Evolutionary conservation across 2,113 vertebrate species (phyloP), one percentile per base, ranked within the genome.

Genomic region (Microtus ochrogaster): DNA sequence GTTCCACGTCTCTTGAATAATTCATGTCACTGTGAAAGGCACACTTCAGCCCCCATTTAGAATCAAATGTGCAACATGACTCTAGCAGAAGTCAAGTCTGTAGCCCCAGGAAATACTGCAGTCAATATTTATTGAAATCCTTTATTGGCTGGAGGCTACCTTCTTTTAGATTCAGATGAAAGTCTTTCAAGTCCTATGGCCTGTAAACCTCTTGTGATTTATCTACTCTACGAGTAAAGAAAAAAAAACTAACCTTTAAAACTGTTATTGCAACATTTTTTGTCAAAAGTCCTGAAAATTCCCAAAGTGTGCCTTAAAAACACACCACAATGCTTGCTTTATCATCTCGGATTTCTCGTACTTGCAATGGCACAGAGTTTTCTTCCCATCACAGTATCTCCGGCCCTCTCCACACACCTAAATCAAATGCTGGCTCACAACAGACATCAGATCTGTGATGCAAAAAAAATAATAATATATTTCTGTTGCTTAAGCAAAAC

Each of bases 121-220:
- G 61, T 96, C 95, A 70, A 88, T 81, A 96, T 95, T 91, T 95
- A 89, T n/a, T 97, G 89, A 97, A 97, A 95, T 91, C 26, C 28
- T 89, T 90, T 89, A 94, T 93, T 58, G 13, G 68, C 73, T 92
- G 58, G 58, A 94, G 5, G 47, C 77, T 82, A 95, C 39, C 36
- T 96, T 91, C 86, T 73, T 95, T 91, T 63, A 84, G 16, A 47
- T 82, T 92, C 74, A 93, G 11, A 24, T 1, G 19, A 90, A 88
- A 85, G 44, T 91, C 66, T 89, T 94, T 92, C 88, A 85, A 93
- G 47, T 47, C 61, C 21, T 58, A 4, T 17, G 9, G 17, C 33
- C 93, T 91, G 49, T 91, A 49, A 83, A 89, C 68, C 28, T 55
- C 47, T 73, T 16, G 49, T 90, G 58, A 66, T 26, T 92, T 58